phyloP scores from a whole-genome alignment of 2,797 vertebrate species.

The Graptemys geographica region DNA sequence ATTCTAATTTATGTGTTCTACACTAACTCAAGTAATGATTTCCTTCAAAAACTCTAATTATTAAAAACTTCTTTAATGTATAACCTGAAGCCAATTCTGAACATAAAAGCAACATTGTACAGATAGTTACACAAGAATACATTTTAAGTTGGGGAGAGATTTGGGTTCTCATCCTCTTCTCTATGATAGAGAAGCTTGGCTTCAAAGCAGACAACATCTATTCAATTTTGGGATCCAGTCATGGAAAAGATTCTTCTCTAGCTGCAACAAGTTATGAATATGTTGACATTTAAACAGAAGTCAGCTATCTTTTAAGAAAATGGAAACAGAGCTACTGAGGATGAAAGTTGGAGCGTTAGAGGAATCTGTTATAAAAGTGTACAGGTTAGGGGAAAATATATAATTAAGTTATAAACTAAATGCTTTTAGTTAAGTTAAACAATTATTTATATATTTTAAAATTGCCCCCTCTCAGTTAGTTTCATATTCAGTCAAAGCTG shows the following conservation, averaged over 20 bases:
- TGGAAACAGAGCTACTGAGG: not conserved
- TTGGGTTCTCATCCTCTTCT: not conserved
- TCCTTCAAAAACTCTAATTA: not conserved
- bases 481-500: not conserved
- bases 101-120: not conserved
- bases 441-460: not conserved
- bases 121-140: accelerated
- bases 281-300: not conserved
- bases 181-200: not conserved
- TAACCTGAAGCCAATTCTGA: not conserved
- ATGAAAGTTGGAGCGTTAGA: not conserved
- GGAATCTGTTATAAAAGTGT: not conserved
- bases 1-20: not conserved
- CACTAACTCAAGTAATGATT: not conserved
- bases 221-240: not conserved
- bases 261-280: not conserved
- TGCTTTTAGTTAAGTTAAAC: not conserved
- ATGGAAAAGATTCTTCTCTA: not conserved
- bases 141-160: not conserved
- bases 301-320: not conserved
- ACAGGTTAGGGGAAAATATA: not conserved
- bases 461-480: not conserved
- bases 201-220: not conserved
- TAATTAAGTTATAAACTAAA: not conserved
- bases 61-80: not conserved